These are phyloP conservation scores for Onchidella celtica DNA, from an alignment of 2,888 invertebrate species.

Conservation along the genomic window DNA sequence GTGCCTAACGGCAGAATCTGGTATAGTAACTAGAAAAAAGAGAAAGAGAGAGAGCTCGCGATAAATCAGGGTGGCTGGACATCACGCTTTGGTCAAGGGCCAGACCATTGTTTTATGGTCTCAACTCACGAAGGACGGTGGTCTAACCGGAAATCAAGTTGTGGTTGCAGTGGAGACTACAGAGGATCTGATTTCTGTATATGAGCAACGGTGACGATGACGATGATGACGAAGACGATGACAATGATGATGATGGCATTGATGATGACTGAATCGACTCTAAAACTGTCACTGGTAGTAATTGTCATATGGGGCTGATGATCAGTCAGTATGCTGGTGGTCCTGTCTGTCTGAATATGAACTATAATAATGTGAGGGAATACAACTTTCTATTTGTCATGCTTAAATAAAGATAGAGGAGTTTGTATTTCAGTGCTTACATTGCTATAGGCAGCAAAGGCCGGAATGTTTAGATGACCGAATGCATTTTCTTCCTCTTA, in stretches of 20 bases:
- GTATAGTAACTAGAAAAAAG: background rate
- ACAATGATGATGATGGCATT: background rate
- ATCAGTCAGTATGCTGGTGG: too few relatives aligned
- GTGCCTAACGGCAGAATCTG: conserved; percentile 18
- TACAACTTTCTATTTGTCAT: too few relatives aligned
- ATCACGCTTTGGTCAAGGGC: background rate
- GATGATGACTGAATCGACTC: background rate
- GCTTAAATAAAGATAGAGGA: too few relatives aligned
- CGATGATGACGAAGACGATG: background rate
- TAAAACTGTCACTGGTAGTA: background rate
- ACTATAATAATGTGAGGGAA: too few relatives aligned
- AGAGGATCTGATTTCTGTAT: background rate
- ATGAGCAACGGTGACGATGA: background rate
- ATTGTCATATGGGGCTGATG: too few relatives aligned
- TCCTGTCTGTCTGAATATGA: too few relatives aligned
- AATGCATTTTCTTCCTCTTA: too few relatives aligned
- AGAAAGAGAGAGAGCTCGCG: background rate
- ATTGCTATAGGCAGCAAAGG: too few relatives aligned
- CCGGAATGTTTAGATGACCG: too few relatives aligned
- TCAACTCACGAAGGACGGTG: background rate
- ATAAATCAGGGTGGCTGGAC: conserved; percentile 16
- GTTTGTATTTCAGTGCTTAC: too few relatives aligned
- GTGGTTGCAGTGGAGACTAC: background rate
- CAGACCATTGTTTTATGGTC: conserved; percentile 29
- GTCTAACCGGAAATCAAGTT: conserved; percentile 36